phyloP scores from a whole-genome alignment of 2,797 vertebrate genomes.

The Taeniopygia guttata region DNA sequence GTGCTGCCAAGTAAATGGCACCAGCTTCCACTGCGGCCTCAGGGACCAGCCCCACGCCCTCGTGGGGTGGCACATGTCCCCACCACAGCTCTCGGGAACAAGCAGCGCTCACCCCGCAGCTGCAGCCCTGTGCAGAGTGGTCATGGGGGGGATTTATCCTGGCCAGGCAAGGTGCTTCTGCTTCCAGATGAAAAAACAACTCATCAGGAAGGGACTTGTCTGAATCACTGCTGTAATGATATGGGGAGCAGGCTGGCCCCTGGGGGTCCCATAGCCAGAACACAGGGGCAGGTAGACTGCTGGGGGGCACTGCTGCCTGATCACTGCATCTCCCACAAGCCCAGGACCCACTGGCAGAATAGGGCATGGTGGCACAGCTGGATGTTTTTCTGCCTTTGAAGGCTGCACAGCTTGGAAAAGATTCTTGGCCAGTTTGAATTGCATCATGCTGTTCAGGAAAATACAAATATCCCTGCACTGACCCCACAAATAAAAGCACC shows the following conservation, averaged over 20 bases:
- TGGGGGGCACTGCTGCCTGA: background rate
- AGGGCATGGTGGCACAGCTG: background rate
- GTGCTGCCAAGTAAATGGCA: background rate
- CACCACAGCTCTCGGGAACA: background rate
- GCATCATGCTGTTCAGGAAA: background rate
- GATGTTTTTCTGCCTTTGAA: background rate
- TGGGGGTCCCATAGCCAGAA: background rate
- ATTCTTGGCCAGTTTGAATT: background rate
- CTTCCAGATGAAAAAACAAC: background rate
- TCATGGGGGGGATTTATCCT: background rate
- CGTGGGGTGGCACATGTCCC: rapidly evolving
- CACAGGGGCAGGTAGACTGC: background rate
- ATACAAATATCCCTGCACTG: background rate
- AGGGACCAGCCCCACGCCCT: background rate
- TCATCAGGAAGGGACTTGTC: background rate
- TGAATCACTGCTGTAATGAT: background rate
- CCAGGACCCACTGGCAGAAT: rapidly evolving
- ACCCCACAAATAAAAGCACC: background rate
- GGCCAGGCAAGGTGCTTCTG: rapidly evolving
- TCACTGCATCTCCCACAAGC: background rate
- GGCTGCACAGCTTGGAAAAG: rapidly evolving
- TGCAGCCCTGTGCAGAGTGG: background rate
- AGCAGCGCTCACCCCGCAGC: background rate
- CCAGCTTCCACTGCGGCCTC: rapidly evolving
- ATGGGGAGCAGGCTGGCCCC: background rate